Evolutionary conservation across 2,797 vertebrate genomes (phyloP).

Genomic region (Nyctibius grandis): DNA sequence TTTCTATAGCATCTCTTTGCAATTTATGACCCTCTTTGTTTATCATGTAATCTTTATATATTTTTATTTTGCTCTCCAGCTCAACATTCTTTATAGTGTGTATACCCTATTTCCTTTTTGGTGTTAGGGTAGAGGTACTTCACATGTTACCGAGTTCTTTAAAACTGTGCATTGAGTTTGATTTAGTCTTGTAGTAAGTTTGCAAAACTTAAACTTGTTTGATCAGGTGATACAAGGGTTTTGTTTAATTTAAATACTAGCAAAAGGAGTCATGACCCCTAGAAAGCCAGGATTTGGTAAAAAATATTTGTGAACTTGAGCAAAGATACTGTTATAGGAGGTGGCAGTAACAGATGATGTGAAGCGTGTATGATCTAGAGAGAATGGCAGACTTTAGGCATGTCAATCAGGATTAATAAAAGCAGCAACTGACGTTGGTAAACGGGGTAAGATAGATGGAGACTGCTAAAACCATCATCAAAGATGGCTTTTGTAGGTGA

Average conservation of each 20-base stretch:
- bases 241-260: neutral
- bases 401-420: neutral
- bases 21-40: neutral
- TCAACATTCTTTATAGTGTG: neutral
- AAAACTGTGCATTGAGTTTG: neutral
- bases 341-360: neutral
- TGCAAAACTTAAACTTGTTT: neutral
- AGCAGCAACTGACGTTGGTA: neutral
- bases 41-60: neutral
- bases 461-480: neutral
- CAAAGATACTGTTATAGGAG: neutral
- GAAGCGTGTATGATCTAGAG: neutral
- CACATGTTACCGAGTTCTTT: neutral
- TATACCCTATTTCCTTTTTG: neutral
- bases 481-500: neutral
- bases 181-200: neutral
- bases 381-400: neutral
- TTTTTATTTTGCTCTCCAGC: neutral
- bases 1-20: neutral
- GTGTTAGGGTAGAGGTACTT: neutral
- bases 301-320: neutral
- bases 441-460: neutral
- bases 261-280: neutral
- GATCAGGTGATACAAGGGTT: neutral
- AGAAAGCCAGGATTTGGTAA: neutral